Percentiles rank a stretch among this genome's conserved stretches.
Conservation (phyloP, 2,113 vertebrate genomes). For the Tilapia sparmanii region DNA sequence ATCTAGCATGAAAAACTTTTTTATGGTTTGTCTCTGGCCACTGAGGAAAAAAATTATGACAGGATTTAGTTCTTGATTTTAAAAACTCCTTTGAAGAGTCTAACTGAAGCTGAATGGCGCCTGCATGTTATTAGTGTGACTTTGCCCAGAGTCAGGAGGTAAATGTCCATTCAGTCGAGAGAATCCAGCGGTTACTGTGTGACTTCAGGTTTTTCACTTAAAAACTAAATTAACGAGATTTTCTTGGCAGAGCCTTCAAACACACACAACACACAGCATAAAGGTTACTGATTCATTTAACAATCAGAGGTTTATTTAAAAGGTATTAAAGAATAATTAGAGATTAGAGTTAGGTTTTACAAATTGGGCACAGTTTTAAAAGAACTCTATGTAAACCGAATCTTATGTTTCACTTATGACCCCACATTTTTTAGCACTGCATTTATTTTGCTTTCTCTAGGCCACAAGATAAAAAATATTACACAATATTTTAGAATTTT, state of each 20-base stretch:
- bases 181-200: neutral
- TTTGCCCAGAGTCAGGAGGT: neutral
- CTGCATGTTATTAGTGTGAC: neutral
- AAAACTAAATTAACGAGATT: neutral
- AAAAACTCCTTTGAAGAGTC: neutral
- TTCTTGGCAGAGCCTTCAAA: neutral
- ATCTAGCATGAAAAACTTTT: neutral
- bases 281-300: neutral
- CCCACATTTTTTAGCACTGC: neutral
- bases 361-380: neutral
- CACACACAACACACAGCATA: neutral
- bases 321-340: neutral
- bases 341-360: neutral
- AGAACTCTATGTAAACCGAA: neutral
- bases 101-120: neutral
- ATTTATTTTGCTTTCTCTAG: neutral
- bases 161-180: neutral
- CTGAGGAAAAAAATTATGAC: neutral
- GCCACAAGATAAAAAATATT: neutral
- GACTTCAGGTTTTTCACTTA: neutral
- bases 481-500: neutral
- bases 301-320: neutral
- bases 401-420: neutral
- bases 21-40: neutral
- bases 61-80: neutral